Base-by-base conservation (phyloP, 2,797 vertebrate species). In the Periophthalmus magnuspinnatus region DNA sequence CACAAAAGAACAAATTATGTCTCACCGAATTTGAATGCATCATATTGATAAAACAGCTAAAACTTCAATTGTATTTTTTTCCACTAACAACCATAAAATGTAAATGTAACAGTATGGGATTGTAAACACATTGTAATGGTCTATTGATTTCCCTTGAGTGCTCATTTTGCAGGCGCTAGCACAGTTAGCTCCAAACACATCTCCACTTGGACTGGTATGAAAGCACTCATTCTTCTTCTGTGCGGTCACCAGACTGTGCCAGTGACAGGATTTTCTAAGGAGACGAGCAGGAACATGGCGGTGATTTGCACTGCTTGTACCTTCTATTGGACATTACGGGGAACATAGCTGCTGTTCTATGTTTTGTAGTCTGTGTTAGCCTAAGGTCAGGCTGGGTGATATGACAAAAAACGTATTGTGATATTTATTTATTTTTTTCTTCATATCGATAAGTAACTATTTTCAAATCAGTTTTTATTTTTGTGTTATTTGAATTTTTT, bases 241-340 rank as follows among this genome's bases (percentile, higher is more conserved):
- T 73, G 17, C 61, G 83, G 86, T 81, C 72, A 82, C 82, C 81
- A 81, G 69, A 73, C 80, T 66, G 83, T 81, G 83, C 87, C 86
- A 88, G 85, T 82, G 77, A 85, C 86, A 67, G 72, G 33, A 22
- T 65, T 81, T 81, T 83, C 76, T 80, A 72, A 84, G 77, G 78
- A 84, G 81, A 81, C 6, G 6, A 71, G 69, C 71, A 69, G 76
- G 64, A 79, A 78, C 77, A 71, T 33, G 72, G 56, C 75, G 65
- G 76, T 24, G n/a, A 72, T 76, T 72, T 83, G 76, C 68, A 54
- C 74, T 45, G 56, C 61, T 79, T 71, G 84, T 76, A 71, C 81
- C 81, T 83, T 70, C 75, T 86, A 77, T 74, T 81, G 61, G 65
- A 63, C 47, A 9, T 33, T 61, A 69, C 45, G 76, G 58, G 72